Base-by-base conservation (phyloP, 1,140 invertebrate species). In the Lucilia sericata region DNA sequence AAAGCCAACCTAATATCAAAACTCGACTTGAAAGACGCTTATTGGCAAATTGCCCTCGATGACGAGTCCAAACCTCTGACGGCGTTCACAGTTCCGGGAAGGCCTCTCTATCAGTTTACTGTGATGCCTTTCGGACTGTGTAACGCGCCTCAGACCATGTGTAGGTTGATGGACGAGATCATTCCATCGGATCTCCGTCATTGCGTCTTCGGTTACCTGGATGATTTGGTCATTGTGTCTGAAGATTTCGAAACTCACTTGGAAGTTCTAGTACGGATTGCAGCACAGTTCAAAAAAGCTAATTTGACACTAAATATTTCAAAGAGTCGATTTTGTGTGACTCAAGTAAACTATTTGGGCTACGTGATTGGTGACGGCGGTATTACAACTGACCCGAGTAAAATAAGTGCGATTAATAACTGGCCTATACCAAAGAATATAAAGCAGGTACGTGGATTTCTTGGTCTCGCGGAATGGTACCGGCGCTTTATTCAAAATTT, bases 261-360 rank as follows among this genome's bases (percentile, higher is more conserved):
- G 0, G 36, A 83, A 9, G 84, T 91, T 25, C 55, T 93, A 0
- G 36, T 82, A 13, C 83, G 86, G 70, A 87, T 93, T 5, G 87
- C 92, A 8, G 74, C 87, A 9, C 85, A 87, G 42, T 85, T 93
- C 2, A 81, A 83, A 19, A 82, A 86, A 55, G 89, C 91, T 9
- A 88, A 88, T 25, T 84, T 93, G 1, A 93, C 91, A 17, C 87
- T 93, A 7, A 93, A 92, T 75, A 85, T 91, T 2, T 84, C 87
- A 82, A 92, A 93, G 87, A 91, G 88, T 65, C 83, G 91, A 60
- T 93, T 93, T 84, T 89, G 86, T 25, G 74, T 87, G 34, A 85
- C 55, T 17, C 84, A 90, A 42, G 84, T 85, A 17, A 76, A 85
- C 30, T 87, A 85, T n/a, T 47, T 85, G 5, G 85, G 85, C 0